phyloP scores from a whole-genome alignment of 2,888 invertebrate species.

The Sympetrum striolatum region DNA sequence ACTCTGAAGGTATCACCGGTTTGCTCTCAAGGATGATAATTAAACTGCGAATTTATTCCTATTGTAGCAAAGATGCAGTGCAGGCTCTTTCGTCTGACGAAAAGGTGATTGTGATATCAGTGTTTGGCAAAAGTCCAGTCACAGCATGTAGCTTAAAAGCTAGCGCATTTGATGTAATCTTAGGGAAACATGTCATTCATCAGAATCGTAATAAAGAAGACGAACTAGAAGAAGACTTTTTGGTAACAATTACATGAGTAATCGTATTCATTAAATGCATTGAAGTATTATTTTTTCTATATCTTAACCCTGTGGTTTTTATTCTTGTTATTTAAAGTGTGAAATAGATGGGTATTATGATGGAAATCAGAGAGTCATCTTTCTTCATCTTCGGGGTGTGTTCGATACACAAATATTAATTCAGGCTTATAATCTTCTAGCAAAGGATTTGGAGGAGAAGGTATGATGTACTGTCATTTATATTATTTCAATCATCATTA shows the following conservation, averaged over 20 bases:
- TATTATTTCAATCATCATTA: too few relatives aligned
- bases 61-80: not conserved
- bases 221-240: conserved; percentile 55
- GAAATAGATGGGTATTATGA: conserved; percentile 64
- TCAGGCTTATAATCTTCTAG: conserved; percentile 60
- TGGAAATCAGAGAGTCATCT: conserved; percentile 64
- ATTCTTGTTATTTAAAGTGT: conserved; percentile 54
- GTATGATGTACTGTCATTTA: conserved; percentile 51
- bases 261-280: too few relatives aligned
- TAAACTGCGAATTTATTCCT: not conserved
- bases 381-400: conserved; percentile 65
- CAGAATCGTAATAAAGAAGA: conserved; percentile 55
- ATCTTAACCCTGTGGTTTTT: not conserved
- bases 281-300: not conserved
- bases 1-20: not conserved
- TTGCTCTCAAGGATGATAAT: not conserved
- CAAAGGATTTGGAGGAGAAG: conserved; percentile 60
- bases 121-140: conserved; percentile 75
- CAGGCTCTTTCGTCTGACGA: conserved; percentile 51
- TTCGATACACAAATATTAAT: conserved; percentile 63
- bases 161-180: conserved; percentile 64
- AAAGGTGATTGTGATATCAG: conserved; percentile 73
- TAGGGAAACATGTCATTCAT: conserved; percentile 55
- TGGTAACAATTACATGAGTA: conserved; percentile 53
- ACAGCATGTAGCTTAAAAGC: conserved; percentile 71